These are phyloP conservation scores for Ectropis grisescens DNA, from an alignment of 1,140 invertebrate genomes.

Conservation along the genomic window DNA sequence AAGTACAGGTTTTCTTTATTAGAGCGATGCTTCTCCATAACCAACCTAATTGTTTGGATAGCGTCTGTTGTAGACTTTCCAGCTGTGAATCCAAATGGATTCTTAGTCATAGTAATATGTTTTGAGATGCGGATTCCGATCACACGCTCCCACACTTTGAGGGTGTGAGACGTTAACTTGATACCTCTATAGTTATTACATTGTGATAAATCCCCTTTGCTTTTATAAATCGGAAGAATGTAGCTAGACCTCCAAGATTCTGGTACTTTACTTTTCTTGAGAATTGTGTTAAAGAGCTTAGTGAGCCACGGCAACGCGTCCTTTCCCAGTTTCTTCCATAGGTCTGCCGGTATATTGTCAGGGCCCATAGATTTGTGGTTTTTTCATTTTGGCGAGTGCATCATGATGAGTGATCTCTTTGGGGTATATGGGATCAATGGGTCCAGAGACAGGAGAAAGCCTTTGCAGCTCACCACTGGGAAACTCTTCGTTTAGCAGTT, in stretches of 20 bases:
- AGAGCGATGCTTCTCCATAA: too few species aligned
- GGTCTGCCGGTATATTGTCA: neutral
- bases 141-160: neutral
- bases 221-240: neutral
- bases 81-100: too few species aligned
- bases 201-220: neutral
- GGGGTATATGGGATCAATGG: neutral
- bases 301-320: neutral
- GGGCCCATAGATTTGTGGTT: neutral
- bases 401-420: neutral
- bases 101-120: too few species aligned
- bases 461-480: neutral
- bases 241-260: neutral
- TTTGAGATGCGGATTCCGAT: neutral
- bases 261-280: neutral
- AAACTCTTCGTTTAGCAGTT: conserved; percentile 10
- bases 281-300: neutral
- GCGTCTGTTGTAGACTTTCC: too few species aligned
- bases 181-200: neutral
- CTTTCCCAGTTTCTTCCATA: neutral
- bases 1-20: too few species aligned
- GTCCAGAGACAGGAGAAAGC: neutral
- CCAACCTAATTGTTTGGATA: too few species aligned
- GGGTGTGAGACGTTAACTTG: neutral
- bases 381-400: neutral